Evolutionary conservation across 1,140 invertebrate species (phyloP).

Genomic region (Drosophila bipectinata): DNA sequence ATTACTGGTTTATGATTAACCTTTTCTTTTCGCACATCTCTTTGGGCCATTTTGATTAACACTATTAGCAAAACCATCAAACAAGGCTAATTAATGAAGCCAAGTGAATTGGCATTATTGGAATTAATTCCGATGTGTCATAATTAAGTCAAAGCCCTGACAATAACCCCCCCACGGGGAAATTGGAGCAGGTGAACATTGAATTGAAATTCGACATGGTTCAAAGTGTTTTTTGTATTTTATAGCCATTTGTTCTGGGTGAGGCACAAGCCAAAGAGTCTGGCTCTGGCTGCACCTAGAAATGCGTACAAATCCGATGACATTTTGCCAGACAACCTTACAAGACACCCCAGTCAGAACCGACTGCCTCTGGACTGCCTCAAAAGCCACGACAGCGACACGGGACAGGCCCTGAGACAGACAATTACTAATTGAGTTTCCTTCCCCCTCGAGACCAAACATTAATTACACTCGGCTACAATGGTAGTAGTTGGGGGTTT

Average conservation of each 20-base stretch:
- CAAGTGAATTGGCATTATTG: conserved; percentile 36
- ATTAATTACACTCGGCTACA: conserved; percentile 33
- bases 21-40: conserved; percentile 16
- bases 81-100: conserved; percentile 46
- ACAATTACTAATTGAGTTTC: conserved; percentile 52
- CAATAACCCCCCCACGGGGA: conserved; percentile 34
- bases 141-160: conserved; percentile 51
- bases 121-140: conserved; percentile 38
- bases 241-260: conserved; percentile 28
- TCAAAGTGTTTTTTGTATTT: neutral
- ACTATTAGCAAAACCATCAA: conserved; percentile 26
- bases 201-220: conserved; percentile 37
- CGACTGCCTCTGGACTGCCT: conserved; percentile 1
- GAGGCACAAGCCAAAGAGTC: conserved; percentile 56
- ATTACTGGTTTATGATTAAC: conserved; percentile 15
- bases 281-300: conserved; percentile 61
- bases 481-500: neutral
- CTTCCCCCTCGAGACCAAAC: conserved; percentile 22
- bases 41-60: conserved; percentile 57
- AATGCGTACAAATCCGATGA: conserved; percentile 67
- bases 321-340: conserved; percentile 62
- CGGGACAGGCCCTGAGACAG: conserved; percentile 41
- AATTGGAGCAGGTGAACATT: conserved; percentile 53
- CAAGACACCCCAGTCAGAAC: conserved; percentile 28
- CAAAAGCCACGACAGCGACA: conserved; percentile 30